These are phyloP conservation scores for Uria aalge DNA, from an alignment of 2,113 vertebrate genomes.

Conservation along the genomic window DNA sequence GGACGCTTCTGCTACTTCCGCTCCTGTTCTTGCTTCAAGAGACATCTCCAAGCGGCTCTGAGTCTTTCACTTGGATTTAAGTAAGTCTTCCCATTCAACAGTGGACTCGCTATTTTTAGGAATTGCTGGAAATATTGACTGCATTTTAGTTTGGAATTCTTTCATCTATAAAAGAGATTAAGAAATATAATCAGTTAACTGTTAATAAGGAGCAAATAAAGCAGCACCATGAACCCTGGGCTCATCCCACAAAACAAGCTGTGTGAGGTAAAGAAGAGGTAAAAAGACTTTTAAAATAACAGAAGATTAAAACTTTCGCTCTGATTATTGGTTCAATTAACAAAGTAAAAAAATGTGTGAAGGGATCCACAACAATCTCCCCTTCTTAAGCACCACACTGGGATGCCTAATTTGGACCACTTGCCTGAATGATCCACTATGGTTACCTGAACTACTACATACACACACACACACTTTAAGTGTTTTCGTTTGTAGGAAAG, in stretches of 20 bases:
- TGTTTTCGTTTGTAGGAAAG: not conserved
- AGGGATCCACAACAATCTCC: not conserved
- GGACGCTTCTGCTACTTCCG: not conserved
- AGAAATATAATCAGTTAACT: constrained; percentile 9
- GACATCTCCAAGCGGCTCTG: not conserved
- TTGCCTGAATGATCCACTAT: not conserved
- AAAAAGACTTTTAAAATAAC: not conserved
- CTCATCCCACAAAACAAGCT: not conserved
- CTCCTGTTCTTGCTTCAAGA: not conserved
- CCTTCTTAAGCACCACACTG: not conserved
- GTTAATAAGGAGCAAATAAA: not conserved
- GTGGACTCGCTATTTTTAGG: constrained; percentile 71
- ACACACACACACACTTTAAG: not conserved
- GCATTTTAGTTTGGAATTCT: constrained; percentile 89
- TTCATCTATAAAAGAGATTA: constrained; percentile 75
- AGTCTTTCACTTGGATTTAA: constrained; percentile 80
- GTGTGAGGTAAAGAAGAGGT: not conserved
- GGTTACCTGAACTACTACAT: not conserved
- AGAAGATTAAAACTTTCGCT: not conserved
- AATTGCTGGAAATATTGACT: constrained; percentile 84
- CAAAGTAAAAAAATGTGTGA: not conserved
- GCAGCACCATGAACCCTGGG: not conserved
- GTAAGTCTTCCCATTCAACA: constrained; percentile 81
- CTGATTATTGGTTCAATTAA: not conserved
- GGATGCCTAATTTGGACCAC: not conserved